Base-by-base conservation (phyloP, 2,797 vertebrate genomes). In the Apogon hyalosoma region DNA sequence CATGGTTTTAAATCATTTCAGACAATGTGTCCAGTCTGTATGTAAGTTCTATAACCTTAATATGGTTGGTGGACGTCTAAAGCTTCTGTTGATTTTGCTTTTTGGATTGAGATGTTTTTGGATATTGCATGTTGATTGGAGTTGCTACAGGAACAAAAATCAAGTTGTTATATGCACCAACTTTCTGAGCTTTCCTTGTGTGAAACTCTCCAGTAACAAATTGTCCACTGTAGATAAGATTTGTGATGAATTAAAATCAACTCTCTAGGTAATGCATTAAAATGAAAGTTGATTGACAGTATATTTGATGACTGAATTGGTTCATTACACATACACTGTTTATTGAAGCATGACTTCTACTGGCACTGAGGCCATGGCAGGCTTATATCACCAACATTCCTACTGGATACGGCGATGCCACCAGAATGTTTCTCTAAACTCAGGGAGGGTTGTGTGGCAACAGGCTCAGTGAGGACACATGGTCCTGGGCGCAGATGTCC, bases 361-460 rank as follows among this genome's bases (percentile, higher is more conserved):
- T 9, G 41, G 57, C 54, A 1, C 60, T 24, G 52, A 65, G 7
- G 60, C 73, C 16, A 12, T 45, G 71, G 61, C n/a, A 1, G 74
- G 60, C 80, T 86, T 80, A 80, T 75, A 79, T 41, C 69, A 31
- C 58, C 54, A 50, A 39, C 85, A 90, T 90, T 90, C 87, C 77
- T 63, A 6, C 76, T 53, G 77, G 82, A 89, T 88, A 81, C 70
- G 69, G 75, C 61, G 58, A 78, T 78, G 82, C 76, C 57, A 49
- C 72, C 67, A 55, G 73, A 83, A 77, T 92, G 92, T 92, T 94
- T 92, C 87, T 82, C 86, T 83, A 88, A 92, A 93, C 91, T 80
- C 28, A 66, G 52, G 57, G 28, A 51, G 16, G 71, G 90, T 90
- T 85, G 90, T 88, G 83, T 60, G 83, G 88, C 91, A 90, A 92